Percentiles rank a stretch among this genome's conserved stretches.
phyloP scores from a whole-genome alignment of 2,113 vertebrate species.

The Noturus placidus region DNA sequence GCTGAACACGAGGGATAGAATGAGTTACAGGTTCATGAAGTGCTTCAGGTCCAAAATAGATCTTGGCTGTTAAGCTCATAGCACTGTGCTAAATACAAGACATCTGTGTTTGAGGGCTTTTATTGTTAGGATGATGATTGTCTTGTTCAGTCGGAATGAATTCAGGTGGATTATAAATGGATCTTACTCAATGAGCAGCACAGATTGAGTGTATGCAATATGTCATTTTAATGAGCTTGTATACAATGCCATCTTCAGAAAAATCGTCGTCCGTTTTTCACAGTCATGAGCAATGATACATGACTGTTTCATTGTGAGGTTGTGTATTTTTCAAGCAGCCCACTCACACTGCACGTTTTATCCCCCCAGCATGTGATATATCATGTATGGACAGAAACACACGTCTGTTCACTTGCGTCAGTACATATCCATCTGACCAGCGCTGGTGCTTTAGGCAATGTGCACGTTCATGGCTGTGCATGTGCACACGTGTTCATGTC shows the following conservation, averaged over 20 bases:
- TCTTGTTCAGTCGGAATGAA: not conserved
- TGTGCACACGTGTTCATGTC: not conserved
- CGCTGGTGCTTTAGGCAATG: not conserved
- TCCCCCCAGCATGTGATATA: not conserved
- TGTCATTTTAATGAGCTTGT: not conserved
- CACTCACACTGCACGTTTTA: not conserved
- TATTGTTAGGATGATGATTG: not conserved
- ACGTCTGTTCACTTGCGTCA: conserved; percentile 10
- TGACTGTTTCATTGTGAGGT: not conserved
- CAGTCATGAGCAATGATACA: not conserved
- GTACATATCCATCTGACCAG: not conserved
- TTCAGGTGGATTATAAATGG: not conserved
- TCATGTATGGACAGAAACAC: conserved; percentile 2
- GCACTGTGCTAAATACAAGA: not conserved
- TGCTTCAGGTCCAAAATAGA: conserved; percentile 4
- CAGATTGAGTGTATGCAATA: not conserved
- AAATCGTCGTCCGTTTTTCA: not conserved
- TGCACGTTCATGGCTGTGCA: not conserved
- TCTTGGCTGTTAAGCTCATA: not conserved
- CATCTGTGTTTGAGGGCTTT: not conserved
- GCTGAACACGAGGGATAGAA: not conserved
- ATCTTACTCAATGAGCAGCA: not conserved
- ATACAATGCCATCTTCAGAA: not conserved
- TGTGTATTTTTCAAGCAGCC: not conserved
- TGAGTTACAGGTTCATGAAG: not conserved